Conservation (phyloP, 2,113 vertebrate species). For the Ictalurus punctatus region DNA sequence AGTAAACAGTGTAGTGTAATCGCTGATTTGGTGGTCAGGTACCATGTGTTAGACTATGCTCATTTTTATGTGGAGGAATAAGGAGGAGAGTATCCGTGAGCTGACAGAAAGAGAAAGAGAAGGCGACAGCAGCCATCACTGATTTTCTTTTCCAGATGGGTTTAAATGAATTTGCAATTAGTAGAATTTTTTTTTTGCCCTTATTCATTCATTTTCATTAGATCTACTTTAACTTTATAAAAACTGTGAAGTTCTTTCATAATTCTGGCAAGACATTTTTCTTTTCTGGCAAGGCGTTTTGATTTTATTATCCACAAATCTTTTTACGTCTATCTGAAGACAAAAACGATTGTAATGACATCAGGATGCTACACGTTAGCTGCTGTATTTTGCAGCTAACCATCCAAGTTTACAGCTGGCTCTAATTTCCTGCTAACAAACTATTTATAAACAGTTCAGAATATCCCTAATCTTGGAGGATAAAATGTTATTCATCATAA, state of each 20-base stretch:
- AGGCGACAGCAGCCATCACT: not conserved
- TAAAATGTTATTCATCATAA: not conserved
- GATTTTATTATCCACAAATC: not conserved
- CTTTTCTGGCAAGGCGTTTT: not conserved
- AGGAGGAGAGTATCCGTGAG: not conserved
- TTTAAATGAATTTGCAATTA: not conserved
- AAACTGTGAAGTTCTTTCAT: not conserved
- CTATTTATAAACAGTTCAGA: not conserved
- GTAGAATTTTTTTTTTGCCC: not conserved
- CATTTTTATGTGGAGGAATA: not conserved
- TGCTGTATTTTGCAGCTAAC: not conserved
- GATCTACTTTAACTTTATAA: not conserved
- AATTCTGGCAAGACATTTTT: not conserved
- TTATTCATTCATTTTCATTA: not conserved
- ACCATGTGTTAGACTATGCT: not conserved
- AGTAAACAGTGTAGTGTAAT: not conserved
- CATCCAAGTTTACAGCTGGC: not conserved
- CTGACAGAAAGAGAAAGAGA: not conserved
- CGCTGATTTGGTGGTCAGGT: not conserved
- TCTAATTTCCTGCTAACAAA: not conserved
- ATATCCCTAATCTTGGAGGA: not conserved
- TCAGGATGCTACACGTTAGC: not conserved
- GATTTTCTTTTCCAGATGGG: not conserved
- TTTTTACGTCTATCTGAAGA: not conserved
- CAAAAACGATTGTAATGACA: not conserved